Conservation (phyloP, 2,113 vertebrate genomes). For the Suncus etruscus region DNA sequence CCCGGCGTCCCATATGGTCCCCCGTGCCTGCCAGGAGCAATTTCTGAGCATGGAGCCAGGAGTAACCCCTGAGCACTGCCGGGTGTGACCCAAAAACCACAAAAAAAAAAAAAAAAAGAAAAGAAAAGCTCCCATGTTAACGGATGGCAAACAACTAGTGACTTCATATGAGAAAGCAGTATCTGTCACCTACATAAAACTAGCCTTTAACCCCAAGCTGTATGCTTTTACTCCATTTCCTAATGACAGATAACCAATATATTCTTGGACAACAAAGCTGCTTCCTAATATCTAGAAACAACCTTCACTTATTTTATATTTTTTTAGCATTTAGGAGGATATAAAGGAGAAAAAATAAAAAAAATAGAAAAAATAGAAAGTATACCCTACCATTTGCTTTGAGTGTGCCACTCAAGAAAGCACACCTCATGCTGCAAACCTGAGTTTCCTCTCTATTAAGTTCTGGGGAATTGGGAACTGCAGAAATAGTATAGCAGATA, state of each 20-base stretch:
- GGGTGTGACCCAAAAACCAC: too few species aligned
- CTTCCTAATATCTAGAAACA: neutral
- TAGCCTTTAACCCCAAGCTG: neutral
- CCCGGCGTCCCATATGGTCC: too few species aligned
- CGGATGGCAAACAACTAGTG: conserved; percentile 18
- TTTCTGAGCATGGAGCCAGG: too few species aligned
- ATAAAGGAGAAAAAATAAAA: neutral
- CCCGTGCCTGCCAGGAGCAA: too few species aligned
- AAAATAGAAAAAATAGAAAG: neutral
- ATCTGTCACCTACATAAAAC: neutral
- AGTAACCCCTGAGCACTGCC: too few species aligned
- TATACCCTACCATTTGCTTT: neutral
- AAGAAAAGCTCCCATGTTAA: conserved; percentile 6
- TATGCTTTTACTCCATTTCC: neutral
- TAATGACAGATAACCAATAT: neutral
- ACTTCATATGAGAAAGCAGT: neutral
- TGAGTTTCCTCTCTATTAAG: neutral
- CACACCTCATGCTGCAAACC: neutral
- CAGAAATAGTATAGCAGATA: too few species aligned
- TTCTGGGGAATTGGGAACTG: too few species aligned
- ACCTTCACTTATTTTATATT: neutral
- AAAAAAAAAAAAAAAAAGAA: too few species aligned
- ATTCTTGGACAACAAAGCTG: neutral
- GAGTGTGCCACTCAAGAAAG: neutral
- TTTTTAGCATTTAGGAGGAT: neutral